These are phyloP conservation scores for Peromyscus leucopus DNA, from an alignment of 2,113 vertebrate genomes.

Conservation along the genomic window DNA sequence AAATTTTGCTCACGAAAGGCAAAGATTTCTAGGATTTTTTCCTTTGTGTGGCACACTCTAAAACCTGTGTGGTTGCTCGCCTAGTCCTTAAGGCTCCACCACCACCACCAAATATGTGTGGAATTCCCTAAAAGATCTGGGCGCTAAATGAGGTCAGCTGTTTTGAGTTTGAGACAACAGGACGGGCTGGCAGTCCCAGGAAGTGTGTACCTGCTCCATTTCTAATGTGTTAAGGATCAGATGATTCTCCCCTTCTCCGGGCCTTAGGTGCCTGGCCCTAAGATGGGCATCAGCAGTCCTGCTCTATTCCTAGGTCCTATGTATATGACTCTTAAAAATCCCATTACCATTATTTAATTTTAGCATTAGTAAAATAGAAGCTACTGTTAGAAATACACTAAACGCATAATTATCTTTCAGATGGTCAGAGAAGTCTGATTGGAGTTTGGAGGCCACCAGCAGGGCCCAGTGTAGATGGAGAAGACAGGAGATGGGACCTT, in stretches of 20 bases:
- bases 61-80: constrained; percentile 5
- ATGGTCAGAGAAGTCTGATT: constrained; percentile 15
- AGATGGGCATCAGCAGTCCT: neutral
- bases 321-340: neutral
- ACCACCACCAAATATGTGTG: neutral
- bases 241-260: neutral
- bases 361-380: constrained; percentile 50
- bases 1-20: neutral
- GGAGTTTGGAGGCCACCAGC: neutral
- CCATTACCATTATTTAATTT: neutral
- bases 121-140: neutral
- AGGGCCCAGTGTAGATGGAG: neutral
- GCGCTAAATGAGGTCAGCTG: neutral
- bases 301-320: neutral
- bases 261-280: neutral
- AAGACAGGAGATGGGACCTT: neutral
- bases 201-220: neutral
- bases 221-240: neutral
- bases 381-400: constrained; percentile 41
- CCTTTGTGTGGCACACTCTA: neutral
- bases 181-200: neutral
- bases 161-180: neutral
- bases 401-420: constrained; percentile 17
- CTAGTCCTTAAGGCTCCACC: neutral
- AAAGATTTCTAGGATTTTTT: neutral